Base-by-base conservation (phyloP, 2,888 invertebrate genomes). In the Aleiodes leptofemur region DNA sequence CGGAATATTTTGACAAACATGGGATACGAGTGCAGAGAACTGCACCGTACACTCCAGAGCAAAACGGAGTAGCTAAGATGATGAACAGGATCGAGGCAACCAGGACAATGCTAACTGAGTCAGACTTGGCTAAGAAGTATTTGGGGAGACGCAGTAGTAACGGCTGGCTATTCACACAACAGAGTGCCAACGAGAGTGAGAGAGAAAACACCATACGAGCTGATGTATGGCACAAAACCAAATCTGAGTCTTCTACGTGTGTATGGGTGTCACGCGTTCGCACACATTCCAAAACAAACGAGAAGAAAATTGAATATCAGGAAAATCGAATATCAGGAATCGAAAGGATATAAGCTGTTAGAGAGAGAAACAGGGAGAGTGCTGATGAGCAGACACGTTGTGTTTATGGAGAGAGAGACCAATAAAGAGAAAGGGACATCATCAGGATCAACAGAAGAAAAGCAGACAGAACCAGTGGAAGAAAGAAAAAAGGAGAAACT, bases 91-190 rank as follows among this genome's bases (percentile, higher is more conserved):
- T 59, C 11, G 59, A 59, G 31, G 59, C 59, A 23, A 59, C 34
- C 1, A 29, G 59, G 13, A 59, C 59, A 29, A 59, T 59, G 29
- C n/a, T 59, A 31, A 59, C 29, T 16, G 59, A 59, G 11, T 29
- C 29, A 29, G 31, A 13, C 13, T 59, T 59, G 34, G 31, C 80
- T 7, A 61, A 80, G 6, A 55, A 56, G 6, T 82, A 83, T 72
- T 86, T 84, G 83, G 34, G 83, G 82, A 51, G 86, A 86, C 74
- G 84, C 86, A 16, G 78, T 83, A 3, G 76, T 73, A 34, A 81
- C 82, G 8, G 83, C 83, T n/a, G 75, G 77, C 56, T 79, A 82
- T 64, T 69, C 83, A 23, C 80, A 81, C 72, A 86, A 86, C 66
- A 70, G 80, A 38, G 57, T 76, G 14, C 78, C 77, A 23, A 77